Evolutionary conservation across 2,113 vertebrate genomes (phyloP).

Genomic region (Oostethus manadensis): DNA sequence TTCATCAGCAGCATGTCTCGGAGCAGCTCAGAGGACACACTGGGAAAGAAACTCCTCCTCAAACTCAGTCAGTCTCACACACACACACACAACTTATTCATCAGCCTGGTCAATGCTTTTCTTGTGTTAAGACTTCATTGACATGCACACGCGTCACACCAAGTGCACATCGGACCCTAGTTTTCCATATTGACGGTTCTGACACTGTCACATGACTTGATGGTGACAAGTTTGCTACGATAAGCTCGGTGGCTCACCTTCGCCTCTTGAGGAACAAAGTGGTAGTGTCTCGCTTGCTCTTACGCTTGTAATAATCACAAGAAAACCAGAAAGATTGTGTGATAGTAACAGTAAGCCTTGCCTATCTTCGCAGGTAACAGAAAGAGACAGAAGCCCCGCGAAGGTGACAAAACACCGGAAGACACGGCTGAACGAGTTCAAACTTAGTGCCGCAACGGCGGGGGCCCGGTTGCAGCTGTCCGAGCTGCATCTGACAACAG

Average conservation of each 20-base stretch:
- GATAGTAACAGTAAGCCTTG: neutral
- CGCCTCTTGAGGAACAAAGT: neutral
- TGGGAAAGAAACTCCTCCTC: conserved; percentile 88
- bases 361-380: conserved; percentile 76
- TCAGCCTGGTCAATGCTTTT: conserved; percentile 2
- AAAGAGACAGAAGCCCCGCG: conserved; percentile 76
- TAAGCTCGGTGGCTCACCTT: neutral
- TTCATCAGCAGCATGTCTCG: conserved; percentile 74
- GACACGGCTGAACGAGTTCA: conserved; percentile 74
- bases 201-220: neutral
- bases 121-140: conserved; percentile 18
- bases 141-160: conserved; percentile 25
- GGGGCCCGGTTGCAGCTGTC: too few species aligned
- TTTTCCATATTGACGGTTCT: neutral
- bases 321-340: neutral
- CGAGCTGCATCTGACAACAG: too few species aligned
- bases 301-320: neutral
- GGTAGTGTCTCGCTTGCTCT: too few species aligned
- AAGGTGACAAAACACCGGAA: conserved; percentile 79
- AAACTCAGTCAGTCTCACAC: conserved; percentile 84
- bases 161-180: too few species aligned
- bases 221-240: too few species aligned
- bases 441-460: conserved; percentile 47
- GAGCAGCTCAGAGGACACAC: conserved; percentile 78
- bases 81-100: conserved; percentile 15